Conservation (phyloP, 2,797 vertebrate species). For the Falco novaeseelandiae region DNA sequence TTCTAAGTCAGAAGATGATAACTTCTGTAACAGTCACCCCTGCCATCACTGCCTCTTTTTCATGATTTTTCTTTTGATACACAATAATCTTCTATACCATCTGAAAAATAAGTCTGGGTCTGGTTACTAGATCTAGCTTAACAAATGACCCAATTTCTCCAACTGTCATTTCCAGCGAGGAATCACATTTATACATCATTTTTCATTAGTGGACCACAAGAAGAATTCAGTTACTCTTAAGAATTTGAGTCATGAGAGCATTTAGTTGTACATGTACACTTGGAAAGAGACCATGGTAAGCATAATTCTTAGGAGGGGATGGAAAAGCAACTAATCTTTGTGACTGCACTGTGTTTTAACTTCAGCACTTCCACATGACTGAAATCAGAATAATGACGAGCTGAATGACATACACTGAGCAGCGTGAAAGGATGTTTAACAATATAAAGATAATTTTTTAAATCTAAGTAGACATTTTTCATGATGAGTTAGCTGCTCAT, state of each 20-base stretch:
- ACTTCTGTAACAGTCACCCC: conserved; percentile 44
- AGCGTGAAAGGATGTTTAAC: not conserved
- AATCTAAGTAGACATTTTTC: not conserved
- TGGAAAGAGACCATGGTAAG: not conserved
- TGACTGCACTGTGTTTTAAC: not conserved
- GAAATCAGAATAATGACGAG: not conserved
- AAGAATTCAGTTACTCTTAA: not conserved
- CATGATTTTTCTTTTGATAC: conserved; percentile 28
- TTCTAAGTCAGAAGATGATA: conserved; percentile 16
- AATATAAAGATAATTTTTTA: not conserved
- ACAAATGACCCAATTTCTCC: conserved; percentile 30
- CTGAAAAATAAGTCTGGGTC: not conserved
- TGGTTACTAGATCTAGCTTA: conserved; percentile 10
- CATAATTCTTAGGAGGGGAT: not conserved
- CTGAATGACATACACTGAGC: not conserved
- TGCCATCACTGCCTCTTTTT: conserved; percentile 27
- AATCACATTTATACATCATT: not conserved
- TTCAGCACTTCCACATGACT: not conserved
- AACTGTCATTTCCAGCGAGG: not conserved
- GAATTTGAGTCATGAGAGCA: not conserved
- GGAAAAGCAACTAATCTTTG: not conserved
- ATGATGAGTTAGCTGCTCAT: not conserved
- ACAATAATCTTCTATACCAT: not conserved
- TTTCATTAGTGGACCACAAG: not conserved
- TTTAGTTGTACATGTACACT: not conserved